phyloP scores from a whole-genome alignment of 2,113 vertebrate species.

The Perognathus longimembris region DNA sequence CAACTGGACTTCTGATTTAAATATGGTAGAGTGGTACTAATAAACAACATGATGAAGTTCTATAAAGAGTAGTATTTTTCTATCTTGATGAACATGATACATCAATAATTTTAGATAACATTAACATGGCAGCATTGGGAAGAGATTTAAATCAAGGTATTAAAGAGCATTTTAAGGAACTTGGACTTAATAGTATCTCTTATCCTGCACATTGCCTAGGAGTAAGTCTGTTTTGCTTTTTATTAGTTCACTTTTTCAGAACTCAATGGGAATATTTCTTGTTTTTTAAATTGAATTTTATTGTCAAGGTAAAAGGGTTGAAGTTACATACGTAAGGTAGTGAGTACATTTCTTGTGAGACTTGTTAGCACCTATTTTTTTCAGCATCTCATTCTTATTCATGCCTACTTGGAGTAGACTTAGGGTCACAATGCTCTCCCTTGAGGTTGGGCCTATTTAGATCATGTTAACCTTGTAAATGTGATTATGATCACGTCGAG shows the following conservation, averaged over 20 bases:
- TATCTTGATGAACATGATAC: not conserved
- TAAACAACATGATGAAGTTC: not conserved
- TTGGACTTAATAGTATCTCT: not conserved
- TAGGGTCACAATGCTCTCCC: not conserved
- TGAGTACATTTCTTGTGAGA: too few relatives aligned
- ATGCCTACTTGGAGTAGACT: not conserved
- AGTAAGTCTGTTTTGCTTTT: not conserved
- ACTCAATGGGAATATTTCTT: not conserved
- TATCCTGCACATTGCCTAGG: not conserved
- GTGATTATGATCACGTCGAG: not conserved
- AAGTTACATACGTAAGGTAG: too few relatives aligned
- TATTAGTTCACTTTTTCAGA: slow-evolving; percentile 5
- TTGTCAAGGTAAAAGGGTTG: too few relatives aligned
- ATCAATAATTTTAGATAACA: not conserved
- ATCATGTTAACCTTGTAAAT: not conserved
- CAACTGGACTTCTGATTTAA: not conserved
- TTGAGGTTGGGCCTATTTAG: not conserved
- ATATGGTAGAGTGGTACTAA: not conserved
- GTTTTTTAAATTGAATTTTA: too few relatives aligned
- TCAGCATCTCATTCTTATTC: not conserved
- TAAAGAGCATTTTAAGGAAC: not conserved
- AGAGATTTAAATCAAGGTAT: not conserved
- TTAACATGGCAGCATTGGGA: not conserved
- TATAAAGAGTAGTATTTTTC: too few relatives aligned
- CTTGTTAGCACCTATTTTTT: too few relatives aligned